Base-by-base conservation (phyloP, 2,797 vertebrate species). In the Cyclura pinguis region DNA sequence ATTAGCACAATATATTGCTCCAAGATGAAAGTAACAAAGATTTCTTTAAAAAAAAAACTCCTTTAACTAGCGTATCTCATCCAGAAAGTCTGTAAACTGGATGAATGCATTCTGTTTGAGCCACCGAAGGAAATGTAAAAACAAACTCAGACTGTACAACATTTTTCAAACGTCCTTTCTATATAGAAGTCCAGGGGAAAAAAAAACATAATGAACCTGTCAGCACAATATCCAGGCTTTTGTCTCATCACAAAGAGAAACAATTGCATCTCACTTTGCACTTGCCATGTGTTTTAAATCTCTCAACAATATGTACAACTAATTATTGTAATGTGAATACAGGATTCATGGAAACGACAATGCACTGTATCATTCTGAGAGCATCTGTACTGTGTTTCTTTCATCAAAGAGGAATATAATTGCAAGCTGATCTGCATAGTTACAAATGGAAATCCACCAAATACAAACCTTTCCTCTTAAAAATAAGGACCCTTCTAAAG, bases 391-490 rank as follows among this genome's bases (percentile, higher is more conserved):
- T 74, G 9, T 0, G 0, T n/a, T 59, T 80, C 91, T 86, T 42
- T 1, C 73, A 69, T 80, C 69, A 72, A 74, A 87, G 9, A 2
- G 32, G 67, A 89, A 2, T 84, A 88, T 0, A 64, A 89, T 74
- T 92, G 52, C 32, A 82, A 4, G 24, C 72, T 86, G 67, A 67
- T 88, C 62, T 35, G 90, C 47, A 57, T 73, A 87, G 85, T 0
- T 80, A 76, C 38, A 27, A 35, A 57, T 82, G 38, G 3, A 0
- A 7, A 74, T 74, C 91, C 64, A 32, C 86, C 59, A 18, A 92
- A 93, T 22, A 78, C 91, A 76, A 94, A 92, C 87, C 47, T 81
- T 87, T 81, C 32, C 7, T 80, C 12, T 47, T 29, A 47, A 80
- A 80, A 80, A 78, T 16, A 67, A 80, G 55, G 18, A 64, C 2